Base-by-base conservation (phyloP, 2,888 invertebrate genomes). In the Tachina lurida region DNA sequence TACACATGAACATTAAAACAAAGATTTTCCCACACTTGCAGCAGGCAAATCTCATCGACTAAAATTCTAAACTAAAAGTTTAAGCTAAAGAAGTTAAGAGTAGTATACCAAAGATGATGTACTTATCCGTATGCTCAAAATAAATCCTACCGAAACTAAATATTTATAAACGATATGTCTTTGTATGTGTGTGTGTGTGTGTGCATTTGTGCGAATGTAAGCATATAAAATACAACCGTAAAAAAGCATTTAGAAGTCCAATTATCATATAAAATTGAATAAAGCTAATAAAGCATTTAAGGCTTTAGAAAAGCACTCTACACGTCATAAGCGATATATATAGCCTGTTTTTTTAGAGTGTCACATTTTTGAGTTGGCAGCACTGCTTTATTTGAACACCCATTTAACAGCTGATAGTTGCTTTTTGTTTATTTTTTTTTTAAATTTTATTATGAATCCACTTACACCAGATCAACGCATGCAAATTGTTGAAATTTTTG, bases 21-120 rank as follows among this genome's bases (percentile, higher is more conserved):
- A 49, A 58, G 5, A 82, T 82, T 79, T 83, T 86, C 86, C 83
- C 86, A 86, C 79, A 85, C 58, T 68, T 62, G 49, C 10, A 10
- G 17, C 31, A 74, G 65, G 31, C 31, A 68, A 71, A 73, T 65
- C 70, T 41, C 19, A 70, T 60, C 58, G 62, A 54, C 10, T 22
- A 22, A 65, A 76, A 67, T 73, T 73, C 73, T 73, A 68, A 70
- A 60, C 75, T 39, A 22, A 60, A 22, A 60, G 22, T 54, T 77
- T 54, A 45, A 19, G 9, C 43, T 43, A 12, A 60, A 47, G 31
- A 65, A 76, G 39, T 19, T 45, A 12, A 31, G 12, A 45, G 7
- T 19, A 73, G 7, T 19, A 73, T 49, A 62, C 22, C 31, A 62
- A 63, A 60, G 49, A 31, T 31, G 22, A 74, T 31, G 52, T 58